phyloP scores from a whole-genome alignment of 2,113 vertebrate species.

The Lynx canadensis region DNA sequence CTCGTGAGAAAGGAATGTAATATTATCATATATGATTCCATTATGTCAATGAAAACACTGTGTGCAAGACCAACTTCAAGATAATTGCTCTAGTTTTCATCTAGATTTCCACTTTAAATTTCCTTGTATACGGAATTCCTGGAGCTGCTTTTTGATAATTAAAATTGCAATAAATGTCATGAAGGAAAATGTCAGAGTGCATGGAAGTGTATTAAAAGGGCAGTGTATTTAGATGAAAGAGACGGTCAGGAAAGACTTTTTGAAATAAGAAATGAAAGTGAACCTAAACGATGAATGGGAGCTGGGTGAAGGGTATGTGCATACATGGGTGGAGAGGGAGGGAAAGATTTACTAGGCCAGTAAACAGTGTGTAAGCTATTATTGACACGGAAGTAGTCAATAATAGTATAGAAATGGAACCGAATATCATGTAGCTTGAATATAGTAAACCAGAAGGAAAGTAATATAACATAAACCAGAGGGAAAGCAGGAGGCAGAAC shows the following conservation, averaged over 20 bases:
- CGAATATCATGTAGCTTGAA: not conserved
- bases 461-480: not conserved
- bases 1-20: not conserved
- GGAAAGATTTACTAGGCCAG: not conserved
- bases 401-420: not conserved
- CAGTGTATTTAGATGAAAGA: not conserved
- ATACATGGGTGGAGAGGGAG: not conserved
- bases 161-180: not conserved
- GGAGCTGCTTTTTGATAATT: not conserved
- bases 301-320: not conserved
- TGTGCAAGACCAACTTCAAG: not conserved
- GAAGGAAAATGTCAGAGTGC: not conserved
- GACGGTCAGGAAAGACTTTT: not conserved
- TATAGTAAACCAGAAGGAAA: not conserved
- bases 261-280: not conserved
- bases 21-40: not conserved
- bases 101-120: not conserved
- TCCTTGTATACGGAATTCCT: not conserved
- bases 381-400: not conserved
- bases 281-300: not conserved
- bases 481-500: not conserved
- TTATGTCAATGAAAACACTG: not conserved
- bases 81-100: not conserved
- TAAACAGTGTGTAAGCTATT: not conserved
- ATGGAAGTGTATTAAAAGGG: not conserved